Evolutionary conservation across 2,888 invertebrate species (phyloP).

Genomic region (Diarsia brunnea): DNA sequence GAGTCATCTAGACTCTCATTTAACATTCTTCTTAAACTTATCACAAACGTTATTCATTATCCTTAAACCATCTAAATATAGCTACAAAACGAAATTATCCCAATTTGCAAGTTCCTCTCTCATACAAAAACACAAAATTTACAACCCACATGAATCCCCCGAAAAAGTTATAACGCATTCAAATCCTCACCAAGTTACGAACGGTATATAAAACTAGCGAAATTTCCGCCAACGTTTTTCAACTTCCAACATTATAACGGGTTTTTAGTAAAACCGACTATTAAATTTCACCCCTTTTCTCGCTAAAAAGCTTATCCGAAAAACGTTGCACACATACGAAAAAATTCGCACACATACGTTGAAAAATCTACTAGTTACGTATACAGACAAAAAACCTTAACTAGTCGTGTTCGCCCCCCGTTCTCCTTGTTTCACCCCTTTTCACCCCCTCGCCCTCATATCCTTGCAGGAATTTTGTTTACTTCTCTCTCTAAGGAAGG

Average conservation of each 20-base stretch:
- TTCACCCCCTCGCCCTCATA: constrained; percentile 79
- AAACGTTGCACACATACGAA: constrained; percentile 72
- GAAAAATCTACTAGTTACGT: constrained; percentile 70
- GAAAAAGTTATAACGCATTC: constrained; percentile 59
- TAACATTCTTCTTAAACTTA: not conserved
- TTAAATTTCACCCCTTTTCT: constrained; percentile 79
- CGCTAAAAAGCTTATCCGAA: constrained; percentile 81
- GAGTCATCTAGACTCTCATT: not conserved
- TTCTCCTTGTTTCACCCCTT: constrained; percentile 51
- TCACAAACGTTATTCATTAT: not conserved
- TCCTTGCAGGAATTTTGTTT: constrained; percentile 91
- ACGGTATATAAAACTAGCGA: constrained; percentile 56
- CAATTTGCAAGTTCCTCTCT: constrained; percentile 10
- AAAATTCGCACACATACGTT: constrained; percentile 62
- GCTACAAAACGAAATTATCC: constrained; percentile 3
- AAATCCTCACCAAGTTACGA: constrained; percentile 59
- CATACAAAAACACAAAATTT: constrained; percentile 39
- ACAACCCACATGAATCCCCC: constrained; percentile 26
- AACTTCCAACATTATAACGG: constrained; percentile 68
- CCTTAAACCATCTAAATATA: not conserved
- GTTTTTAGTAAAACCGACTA: constrained; percentile 75
- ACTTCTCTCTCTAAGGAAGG: constrained; percentile 88
- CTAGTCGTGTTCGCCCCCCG: constrained; percentile 74
- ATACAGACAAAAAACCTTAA: constrained; percentile 89
- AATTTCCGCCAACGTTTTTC: constrained; percentile 65